phyloP scores from a whole-genome alignment of 30 jellyfish, hydroid and myxozoan species.

The Aurelia coerulea region DNA sequence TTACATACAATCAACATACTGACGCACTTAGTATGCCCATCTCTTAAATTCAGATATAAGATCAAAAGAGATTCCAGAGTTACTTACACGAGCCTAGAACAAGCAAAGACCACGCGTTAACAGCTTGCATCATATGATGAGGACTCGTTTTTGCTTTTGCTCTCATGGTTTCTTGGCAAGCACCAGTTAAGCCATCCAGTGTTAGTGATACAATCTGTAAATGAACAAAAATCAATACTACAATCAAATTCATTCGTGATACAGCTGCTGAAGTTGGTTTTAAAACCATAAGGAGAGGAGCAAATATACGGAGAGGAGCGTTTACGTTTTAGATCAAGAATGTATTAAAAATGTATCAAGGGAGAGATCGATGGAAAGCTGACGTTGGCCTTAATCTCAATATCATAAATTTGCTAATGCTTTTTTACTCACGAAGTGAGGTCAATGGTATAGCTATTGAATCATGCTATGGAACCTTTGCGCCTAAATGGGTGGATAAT shows the following conservation, averaged over 20 bases:
- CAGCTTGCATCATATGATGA: conserved; percentile 95
- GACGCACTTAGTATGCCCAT: no score
- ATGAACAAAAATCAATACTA: conserved; percentile 1
- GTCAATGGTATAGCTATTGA: no score
- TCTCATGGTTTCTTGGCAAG: conserved; percentile 95
- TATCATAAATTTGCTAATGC: no score
- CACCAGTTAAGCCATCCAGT: conserved; percentile 98
- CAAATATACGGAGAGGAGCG: neutral
- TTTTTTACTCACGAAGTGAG: no score
- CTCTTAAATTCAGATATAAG: no score
- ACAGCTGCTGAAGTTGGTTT: neutral
- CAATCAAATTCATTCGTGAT: neutral
- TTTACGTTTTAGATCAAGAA: no score
- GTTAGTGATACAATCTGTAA: conserved; percentile 81
- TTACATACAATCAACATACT: no score
- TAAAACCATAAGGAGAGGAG: neutral
- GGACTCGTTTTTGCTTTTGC: conserved; percentile 71
- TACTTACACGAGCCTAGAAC: conserved; percentile 86
- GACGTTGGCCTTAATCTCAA: no score
- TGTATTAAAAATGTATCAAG: no score
- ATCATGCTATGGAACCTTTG: no score
- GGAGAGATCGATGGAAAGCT: no score
- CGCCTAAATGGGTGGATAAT: no score
- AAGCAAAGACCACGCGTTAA: conserved; percentile 83
- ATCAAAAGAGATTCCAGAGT: neutral